These are phyloP conservation scores for Myotis vivesi DNA, from an alignment of 2,797 vertebrate species.

Conservation along the genomic window DNA sequence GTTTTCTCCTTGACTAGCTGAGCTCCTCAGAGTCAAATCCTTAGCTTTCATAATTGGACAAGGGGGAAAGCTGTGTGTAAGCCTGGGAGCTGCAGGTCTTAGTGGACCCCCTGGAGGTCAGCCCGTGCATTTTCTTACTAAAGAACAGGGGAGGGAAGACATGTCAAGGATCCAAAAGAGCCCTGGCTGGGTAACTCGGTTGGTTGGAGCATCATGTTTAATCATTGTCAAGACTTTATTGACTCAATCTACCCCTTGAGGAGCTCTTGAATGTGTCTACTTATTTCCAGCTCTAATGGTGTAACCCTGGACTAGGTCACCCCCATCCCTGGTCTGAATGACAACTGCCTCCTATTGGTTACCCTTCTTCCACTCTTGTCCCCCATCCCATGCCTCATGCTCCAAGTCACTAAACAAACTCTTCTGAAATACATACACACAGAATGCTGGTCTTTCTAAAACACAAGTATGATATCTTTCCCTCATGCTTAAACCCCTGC, in stretches of 20 bases:
- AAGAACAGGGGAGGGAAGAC: neutral
- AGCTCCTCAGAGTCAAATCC: neutral
- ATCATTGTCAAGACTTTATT: neutral
- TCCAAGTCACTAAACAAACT: neutral
- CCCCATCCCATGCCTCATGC: too few species aligned
- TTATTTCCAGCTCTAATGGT: neutral
- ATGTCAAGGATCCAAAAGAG: constrained; percentile 14
- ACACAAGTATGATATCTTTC: neutral
- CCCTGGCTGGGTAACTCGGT: neutral
- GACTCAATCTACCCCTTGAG: neutral
- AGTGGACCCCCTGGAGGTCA: neutral
- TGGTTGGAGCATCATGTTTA: neutral
- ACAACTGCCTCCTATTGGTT: neutral
- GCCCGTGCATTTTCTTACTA: neutral
- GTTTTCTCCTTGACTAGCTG: neutral
- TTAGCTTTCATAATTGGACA: neutral
- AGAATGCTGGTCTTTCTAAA: neutral
- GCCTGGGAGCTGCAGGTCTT: neutral
- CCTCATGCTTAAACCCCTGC: neutral
- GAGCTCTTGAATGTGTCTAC: neutral
- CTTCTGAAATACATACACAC: neutral
- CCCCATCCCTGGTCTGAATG: neutral
- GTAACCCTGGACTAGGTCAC: neutral
- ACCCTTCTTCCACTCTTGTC: neutral
- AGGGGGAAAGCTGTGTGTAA: neutral